Conservation (phyloP, 2,888 invertebrate species). For the Tuta absoluta region DNA sequence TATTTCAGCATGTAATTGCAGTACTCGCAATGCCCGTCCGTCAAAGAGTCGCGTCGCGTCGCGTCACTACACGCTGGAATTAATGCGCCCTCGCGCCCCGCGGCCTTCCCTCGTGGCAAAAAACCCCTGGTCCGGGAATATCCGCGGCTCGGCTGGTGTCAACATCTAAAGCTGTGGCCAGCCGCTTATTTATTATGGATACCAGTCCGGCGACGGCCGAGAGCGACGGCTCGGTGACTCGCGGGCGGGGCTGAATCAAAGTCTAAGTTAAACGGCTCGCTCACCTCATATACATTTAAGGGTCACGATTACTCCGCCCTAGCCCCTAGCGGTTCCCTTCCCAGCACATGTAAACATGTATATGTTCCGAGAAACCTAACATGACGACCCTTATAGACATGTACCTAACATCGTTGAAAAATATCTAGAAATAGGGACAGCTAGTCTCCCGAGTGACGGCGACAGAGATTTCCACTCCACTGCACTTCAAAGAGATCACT, state of each 20-base stretch:
- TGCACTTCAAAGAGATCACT: conserved; percentile 53
- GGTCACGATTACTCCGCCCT: conserved; percentile 3
- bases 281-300: not conserved
- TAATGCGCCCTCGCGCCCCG: conserved; percentile 40
- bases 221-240: not conserved
- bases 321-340: not conserved
- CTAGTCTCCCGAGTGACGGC: conserved; percentile 13
- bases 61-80: conserved; percentile 51
- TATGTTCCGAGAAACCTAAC: not conserved
- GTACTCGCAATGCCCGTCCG: conserved; percentile 49
- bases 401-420: not conserved
- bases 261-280: not conserved
- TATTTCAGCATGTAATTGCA: conserved; percentile 65
- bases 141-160: conserved; percentile 37
- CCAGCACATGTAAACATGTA: not conserved
- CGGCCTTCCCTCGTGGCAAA: conserved; percentile 27
- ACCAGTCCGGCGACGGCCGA: conserved; percentile 30
- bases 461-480: conserved; percentile 45
- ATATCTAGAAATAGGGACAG: not conserved
- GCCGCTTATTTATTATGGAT: conserved; percentile 63
- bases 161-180: conserved; percentile 42
- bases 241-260: not conserved
- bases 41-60: conserved; percentile 44
- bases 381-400: not conserved
- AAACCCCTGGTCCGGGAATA: conserved; percentile 41